Evolutionary conservation across 2,888 invertebrate species (phyloP).

Genomic region (Nemurella pictetii): DNA sequence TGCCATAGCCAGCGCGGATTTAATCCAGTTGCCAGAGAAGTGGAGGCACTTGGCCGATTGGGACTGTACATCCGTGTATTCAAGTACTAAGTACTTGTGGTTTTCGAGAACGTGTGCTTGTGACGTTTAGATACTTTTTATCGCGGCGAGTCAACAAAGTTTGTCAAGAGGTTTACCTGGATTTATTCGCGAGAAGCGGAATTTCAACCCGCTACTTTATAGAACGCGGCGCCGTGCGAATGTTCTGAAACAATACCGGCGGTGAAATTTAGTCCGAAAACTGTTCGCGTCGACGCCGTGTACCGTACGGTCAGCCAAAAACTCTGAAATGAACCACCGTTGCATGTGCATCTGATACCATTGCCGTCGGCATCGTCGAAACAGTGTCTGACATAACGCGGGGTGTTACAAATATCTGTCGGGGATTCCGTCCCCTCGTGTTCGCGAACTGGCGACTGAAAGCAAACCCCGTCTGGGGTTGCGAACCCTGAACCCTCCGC

Average conservation of each 20-base stretch:
- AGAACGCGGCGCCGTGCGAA: no score
- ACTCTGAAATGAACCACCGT: no score
- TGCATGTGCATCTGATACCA: no score
- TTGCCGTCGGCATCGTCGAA: no score
- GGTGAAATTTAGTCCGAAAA: no score
- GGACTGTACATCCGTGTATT: not conserved
- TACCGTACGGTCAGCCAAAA: no score
- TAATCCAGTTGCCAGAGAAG: not conserved
- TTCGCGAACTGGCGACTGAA: constrained; percentile 29
- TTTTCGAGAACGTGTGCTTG: not conserved
- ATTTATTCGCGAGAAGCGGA: not conserved
- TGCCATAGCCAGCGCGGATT: constrained; percentile 38
- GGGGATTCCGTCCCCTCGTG: constrained; percentile 33
- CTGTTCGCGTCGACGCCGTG: no score
- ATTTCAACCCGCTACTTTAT: not conserved
- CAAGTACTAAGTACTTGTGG: constrained; percentile 2
- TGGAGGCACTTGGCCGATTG: not conserved
- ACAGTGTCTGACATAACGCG: no score
- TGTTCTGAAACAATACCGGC: no score
- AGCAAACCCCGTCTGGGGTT: constrained; percentile 58
- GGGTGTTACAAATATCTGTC: not conserved
- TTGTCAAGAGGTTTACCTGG: not conserved
- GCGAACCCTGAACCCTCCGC: constrained; percentile 55
- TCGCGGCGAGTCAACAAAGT: not conserved
- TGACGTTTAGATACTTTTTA: not conserved